Evolutionary conservation across 2,797 vertebrate genomes (phyloP).

Genomic region (Monodelphis domestica): DNA sequence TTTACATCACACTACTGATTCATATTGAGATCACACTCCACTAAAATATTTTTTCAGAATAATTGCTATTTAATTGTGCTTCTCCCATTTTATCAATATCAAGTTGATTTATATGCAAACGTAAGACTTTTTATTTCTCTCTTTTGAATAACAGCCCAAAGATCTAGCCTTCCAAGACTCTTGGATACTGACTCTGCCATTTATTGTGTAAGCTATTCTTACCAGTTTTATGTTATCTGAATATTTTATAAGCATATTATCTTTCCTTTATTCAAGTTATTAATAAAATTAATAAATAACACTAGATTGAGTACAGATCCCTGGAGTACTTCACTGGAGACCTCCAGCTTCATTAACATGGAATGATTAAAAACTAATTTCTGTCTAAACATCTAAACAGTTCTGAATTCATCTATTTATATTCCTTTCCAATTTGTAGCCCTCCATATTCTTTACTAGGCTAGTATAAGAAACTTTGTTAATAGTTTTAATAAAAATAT

Average conservation of each 20-base stretch:
- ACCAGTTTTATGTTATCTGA: not conserved
- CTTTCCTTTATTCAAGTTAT: not conserved
- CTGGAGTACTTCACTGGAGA: not conserved
- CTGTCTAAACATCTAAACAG: not conserved
- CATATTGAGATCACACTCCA: not conserved
- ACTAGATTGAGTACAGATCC: not conserved
- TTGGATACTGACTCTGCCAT: not conserved
- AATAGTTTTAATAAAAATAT: slow-evolving; percentile 11
- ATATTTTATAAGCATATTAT: not conserved
- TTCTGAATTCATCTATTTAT: not conserved
- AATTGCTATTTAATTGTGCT: not conserved
- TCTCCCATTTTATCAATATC: not conserved
- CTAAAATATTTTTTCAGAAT: not conserved
- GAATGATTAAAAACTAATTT: not conserved
- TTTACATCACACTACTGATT: not conserved
- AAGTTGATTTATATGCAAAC: not conserved
- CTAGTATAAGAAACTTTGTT: slow-evolving; percentile 9
- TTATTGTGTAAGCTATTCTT: not conserved
- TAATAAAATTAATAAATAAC: not conserved
- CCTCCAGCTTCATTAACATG: not conserved
- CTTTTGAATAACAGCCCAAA: not conserved
- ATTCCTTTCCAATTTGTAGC: not conserved
- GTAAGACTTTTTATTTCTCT: slow-evolving; percentile 10
- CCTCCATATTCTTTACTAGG: not conserved
- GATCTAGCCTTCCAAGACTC: not conserved